Evolutionary conservation across 2,888 invertebrate genomes (phyloP).

Genomic region (Stegophylla sp.): DNA sequence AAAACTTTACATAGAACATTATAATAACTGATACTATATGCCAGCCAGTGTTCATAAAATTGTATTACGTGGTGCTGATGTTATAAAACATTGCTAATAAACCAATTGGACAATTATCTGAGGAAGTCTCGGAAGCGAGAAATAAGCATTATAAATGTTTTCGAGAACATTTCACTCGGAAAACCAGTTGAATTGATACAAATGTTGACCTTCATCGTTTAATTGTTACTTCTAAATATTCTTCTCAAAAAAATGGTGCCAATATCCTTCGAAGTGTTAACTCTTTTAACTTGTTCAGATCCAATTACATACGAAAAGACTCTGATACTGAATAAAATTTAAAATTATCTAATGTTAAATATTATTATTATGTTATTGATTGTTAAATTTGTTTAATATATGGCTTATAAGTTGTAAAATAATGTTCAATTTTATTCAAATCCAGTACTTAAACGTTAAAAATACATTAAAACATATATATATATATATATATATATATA

Average conservation of each 20-base stretch:
- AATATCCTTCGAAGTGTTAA: background rate
- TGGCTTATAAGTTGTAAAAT: background rate
- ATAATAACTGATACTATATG: background rate
- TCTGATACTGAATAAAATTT: slow-evolving; percentile 2
- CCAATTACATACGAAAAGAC: background rate
- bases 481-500: too few species aligned
- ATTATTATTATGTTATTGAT: too few species aligned
- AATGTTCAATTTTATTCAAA: background rate
- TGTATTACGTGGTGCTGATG: background rate
- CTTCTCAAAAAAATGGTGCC: slow-evolving; percentile 1
- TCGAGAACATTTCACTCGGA: slow-evolving; percentile 10
- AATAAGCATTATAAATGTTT: slow-evolving; percentile 4
- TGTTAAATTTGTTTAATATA: background rate
- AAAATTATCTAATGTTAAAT: too few species aligned
- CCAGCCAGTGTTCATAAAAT: slow-evolving; percentile 10
- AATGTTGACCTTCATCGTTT: slow-evolving; percentile 13
- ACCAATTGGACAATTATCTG: slow-evolving; percentile 9
- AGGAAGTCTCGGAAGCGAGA: slow-evolving; percentile 13
- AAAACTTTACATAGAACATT: background rate
- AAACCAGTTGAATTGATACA: background rate
- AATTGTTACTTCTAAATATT: slow-evolving; percentile 15
- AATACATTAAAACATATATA: background rate
- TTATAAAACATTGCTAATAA: slow-evolving; percentile 5
- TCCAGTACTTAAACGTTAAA: background rate
- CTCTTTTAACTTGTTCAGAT: background rate